A percentile compares a stretch with the other conserved stretches of the same genome.
These are phyloP conservation scores for Cotesia vestalis DNA, from an alignment of 1,140 invertebrate genomes.

Conservation along the genomic window DNA sequence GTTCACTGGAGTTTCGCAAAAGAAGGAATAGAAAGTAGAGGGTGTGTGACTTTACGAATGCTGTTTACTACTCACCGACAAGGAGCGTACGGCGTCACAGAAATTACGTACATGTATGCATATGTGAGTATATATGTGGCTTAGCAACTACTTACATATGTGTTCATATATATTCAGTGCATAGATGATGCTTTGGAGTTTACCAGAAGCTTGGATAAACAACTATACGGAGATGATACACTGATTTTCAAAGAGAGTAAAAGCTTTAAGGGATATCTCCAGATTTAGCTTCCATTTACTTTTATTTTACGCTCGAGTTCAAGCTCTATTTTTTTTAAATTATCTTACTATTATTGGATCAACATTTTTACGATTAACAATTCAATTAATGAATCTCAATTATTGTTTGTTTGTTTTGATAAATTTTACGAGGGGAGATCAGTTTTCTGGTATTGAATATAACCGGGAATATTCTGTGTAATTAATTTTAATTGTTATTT, in stretches of 20 bases:
- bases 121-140: background rate
- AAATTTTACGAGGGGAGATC: too few relatives aligned
- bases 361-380: background rate
- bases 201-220: slow-evolving; percentile 32
- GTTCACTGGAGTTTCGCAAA: slow-evolving; percentile 12
- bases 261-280: background rate
- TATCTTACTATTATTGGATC: background rate
- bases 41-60: slow-evolving; percentile 27
- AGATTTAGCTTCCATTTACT: slow-evolving; percentile 14
- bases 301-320: slow-evolving; percentile 1
- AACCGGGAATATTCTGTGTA: too few relatives aligned
- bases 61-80: slow-evolving; percentile 25
- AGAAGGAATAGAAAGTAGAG: slow-evolving; percentile 30
- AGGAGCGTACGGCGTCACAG: background rate
- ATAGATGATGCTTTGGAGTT: slow-evolving; percentile 32
- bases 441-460: too few relatives aligned
- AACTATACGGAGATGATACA: background rate
- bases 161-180: slow-evolving; percentile 19
- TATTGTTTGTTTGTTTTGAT: too few relatives aligned
- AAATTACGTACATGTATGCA: background rate
- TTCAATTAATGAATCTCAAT: background rate
- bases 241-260: slow-evolving; percentile 11
- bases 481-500: too few relatives aligned
- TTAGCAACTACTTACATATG: too few relatives aligned
- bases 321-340: background rate